These are phyloP conservation scores for Meloidogyne floridensis DNA, from an alignment of 1,140 invertebrate genomes.

Conservation along the genomic window DNA sequence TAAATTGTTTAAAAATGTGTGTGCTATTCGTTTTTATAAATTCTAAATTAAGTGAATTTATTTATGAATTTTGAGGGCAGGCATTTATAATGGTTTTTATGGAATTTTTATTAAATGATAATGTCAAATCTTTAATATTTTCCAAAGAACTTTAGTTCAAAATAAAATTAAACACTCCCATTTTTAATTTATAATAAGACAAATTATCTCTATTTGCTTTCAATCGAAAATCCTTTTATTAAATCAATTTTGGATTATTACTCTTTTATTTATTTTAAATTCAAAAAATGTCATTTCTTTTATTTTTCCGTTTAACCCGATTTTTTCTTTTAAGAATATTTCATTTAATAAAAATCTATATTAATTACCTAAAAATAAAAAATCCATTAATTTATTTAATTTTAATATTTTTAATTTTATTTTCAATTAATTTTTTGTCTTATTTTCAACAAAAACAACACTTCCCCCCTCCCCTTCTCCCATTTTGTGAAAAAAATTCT, in stretches of 20 bases:
- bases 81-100: too few relatives aligned
- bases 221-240: background rate
- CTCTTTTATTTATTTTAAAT: background rate
- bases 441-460: background rate
- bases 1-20: too few relatives aligned
- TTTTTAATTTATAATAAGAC: too few relatives aligned
- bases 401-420: background rate
- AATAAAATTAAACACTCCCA: too few relatives aligned
- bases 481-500: background rate
- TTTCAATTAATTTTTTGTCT: background rate
- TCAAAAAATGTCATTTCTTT: background rate
- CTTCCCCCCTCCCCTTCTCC: background rate
- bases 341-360: slow-evolving; percentile 5
- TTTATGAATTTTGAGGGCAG: too few relatives aligned
- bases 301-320: background rate
- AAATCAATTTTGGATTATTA: background rate
- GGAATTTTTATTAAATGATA: too few relatives aligned
- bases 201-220: background rate
- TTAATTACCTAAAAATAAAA: background rate
- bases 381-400: background rate
- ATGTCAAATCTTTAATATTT: too few relatives aligned
- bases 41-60: too few relatives aligned
- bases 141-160: too few relatives aligned
- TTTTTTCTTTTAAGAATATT: background rate
- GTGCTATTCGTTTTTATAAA: too few relatives aligned